Conservation (phyloP, 2,797 vertebrate genomes). For the Notamacropus eugenii region DNA sequence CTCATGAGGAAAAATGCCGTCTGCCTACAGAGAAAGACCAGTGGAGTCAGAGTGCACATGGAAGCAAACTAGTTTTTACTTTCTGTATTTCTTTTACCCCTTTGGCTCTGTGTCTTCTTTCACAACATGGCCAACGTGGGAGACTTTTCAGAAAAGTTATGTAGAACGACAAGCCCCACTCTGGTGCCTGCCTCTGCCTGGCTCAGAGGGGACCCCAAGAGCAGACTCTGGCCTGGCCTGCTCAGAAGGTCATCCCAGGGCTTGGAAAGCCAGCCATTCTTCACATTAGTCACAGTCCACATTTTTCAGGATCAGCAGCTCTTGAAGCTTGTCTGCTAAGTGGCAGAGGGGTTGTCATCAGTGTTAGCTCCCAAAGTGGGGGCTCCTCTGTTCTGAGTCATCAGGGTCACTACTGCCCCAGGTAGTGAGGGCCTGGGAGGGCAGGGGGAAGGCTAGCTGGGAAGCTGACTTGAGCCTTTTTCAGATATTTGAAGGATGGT, state of each 20-base stretch:
- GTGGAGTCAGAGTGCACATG: not conserved
- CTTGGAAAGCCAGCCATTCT: not conserved
- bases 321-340: not conserved
- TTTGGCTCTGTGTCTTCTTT: not conserved
- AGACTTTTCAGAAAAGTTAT: not conserved
- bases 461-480: not conserved
- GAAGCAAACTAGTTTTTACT: not conserved
- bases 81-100: not conserved
- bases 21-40: too few relatives aligned
- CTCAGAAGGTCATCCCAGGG: not conserved
- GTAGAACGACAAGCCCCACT: not conserved
- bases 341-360: not conserved
- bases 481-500: not conserved
- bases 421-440: not conserved
- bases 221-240: not conserved
- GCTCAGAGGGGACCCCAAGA: not conserved
- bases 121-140: not conserved
- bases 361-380: not conserved
- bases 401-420: too few relatives aligned
- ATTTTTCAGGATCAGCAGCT: not conserved
- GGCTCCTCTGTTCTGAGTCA: not conserved
- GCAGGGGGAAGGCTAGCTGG: not conserved
- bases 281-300: not conserved
- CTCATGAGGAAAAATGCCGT: too few relatives aligned
- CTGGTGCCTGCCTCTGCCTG: not conserved